Percentiles rank a stretch among this genome's conserved stretches.
Evolutionary conservation across 2,888 invertebrate species (phyloP).

Genomic region (Amphimallon solstitiale): DNA sequence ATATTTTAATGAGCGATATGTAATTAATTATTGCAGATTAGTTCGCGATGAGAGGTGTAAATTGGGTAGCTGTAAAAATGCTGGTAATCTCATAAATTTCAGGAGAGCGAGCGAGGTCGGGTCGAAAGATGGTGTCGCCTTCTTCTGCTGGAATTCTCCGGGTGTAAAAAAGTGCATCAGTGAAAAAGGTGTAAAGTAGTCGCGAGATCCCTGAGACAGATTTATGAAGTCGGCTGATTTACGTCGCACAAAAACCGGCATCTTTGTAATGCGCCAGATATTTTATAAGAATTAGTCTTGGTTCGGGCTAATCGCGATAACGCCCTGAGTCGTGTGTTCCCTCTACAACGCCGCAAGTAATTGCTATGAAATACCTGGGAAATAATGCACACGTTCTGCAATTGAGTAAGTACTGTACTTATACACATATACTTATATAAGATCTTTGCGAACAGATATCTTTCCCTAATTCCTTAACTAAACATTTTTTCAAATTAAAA

Average conservation of each 20-base stretch:
- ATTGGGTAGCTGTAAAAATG: constrained; percentile 37
- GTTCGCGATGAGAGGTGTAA: constrained; percentile 40
- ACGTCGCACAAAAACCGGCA: constrained; percentile 46
- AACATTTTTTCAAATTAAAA: too few relatives aligned
- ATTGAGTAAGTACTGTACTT: neutral
- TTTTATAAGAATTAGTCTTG: constrained; percentile 34
- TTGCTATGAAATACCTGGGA: constrained; percentile 25
- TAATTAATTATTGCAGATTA: constrained; percentile 44
- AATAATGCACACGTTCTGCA: constrained; percentile 17
- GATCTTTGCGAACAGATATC: neutral
- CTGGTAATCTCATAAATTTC: constrained; percentile 35
- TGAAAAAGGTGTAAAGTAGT: constrained; percentile 44
- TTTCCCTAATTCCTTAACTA: too few relatives aligned
- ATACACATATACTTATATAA: neutral
- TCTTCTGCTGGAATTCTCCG: constrained; percentile 29
- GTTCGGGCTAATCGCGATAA: constrained; percentile 33
- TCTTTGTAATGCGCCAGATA: constrained; percentile 42
- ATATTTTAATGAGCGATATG: constrained; percentile 43
- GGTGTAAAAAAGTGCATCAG: constrained; percentile 38
- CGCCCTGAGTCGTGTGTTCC: constrained; percentile 10
- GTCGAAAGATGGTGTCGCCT: constrained; percentile 23
- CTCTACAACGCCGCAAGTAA: constrained; percentile 19
- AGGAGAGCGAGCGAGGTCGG: constrained; percentile 20
- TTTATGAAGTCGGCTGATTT: constrained; percentile 54
- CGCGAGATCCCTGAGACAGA: constrained; percentile 47